These are phyloP conservation scores for Epicauta chinensis DNA, from an alignment of 1,140 invertebrate species.

Conservation along the genomic window DNA sequence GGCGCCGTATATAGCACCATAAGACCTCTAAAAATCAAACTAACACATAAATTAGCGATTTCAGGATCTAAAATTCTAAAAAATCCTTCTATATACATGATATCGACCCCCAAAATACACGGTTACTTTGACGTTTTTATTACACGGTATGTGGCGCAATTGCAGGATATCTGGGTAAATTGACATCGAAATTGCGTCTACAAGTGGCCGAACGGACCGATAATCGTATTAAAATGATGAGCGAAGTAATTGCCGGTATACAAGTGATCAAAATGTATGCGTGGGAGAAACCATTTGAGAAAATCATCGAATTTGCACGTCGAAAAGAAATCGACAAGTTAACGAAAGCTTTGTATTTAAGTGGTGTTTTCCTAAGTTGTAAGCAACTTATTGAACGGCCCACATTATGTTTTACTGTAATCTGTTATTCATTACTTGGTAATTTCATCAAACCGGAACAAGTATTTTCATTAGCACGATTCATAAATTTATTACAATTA, in stretches of 20 bases:
- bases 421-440: conserved; percentile 60
- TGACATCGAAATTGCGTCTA: conserved; percentile 48
- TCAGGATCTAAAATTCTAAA: too few species aligned
- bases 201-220: conserved; percentile 60
- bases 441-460: conserved; percentile 61
- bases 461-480: conserved; percentile 64
- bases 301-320: conserved; percentile 49
- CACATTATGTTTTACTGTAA: conserved; percentile 65
- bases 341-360: conserved; percentile 60
- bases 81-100: too few species aligned
- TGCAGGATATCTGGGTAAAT: conserved; percentile 47
- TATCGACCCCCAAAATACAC: too few species aligned
- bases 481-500: conserved; percentile 59
- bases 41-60: too few species aligned
- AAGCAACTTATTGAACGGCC: conserved; percentile 67
- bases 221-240: conserved; percentile 70
- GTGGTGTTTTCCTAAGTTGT: conserved; percentile 61
- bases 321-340: conserved; percentile 61
- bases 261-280: conserved; percentile 78
- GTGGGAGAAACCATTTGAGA: conserved; percentile 65
- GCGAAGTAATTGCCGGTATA: conserved; percentile 65
- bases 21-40: too few species aligned
- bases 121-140: too few species aligned
- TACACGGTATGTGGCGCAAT: too few species aligned
- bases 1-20: too few species aligned